phyloP scores from a whole-genome alignment of 2,888 invertebrate species.

The Dilophus febrilis region DNA sequence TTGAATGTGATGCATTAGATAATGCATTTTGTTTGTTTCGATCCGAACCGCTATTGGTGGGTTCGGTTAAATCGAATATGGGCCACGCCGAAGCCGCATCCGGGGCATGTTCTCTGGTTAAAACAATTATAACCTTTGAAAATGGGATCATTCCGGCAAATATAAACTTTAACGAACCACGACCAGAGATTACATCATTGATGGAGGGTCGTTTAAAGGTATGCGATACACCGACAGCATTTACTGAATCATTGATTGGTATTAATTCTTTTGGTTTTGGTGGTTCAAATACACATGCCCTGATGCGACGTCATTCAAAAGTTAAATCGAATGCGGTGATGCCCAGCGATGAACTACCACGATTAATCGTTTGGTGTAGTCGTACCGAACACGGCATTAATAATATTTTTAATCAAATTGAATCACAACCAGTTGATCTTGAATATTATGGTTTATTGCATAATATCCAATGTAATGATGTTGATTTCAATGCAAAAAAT shows the following conservation, averaged over 20 bases:
- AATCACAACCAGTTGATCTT: conserved; percentile 40
- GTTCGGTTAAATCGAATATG: conserved; percentile 85
- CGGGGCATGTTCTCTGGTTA: conserved; percentile 65
- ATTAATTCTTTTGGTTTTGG: conserved; percentile 91
- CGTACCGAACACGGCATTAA: conserved; percentile 62
- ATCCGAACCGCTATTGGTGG: conserved; percentile 61
- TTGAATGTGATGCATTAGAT: conserved; percentile 71
- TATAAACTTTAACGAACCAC: conserved; percentile 52
- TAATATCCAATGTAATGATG: conserved; percentile 38
- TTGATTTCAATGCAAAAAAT: conserved; percentile 42
- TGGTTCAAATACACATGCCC: conserved; percentile 60
- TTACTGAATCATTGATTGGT: conserved; percentile 59
- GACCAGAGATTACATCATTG: conserved; percentile 42
- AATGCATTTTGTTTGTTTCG: conserved; percentile 59
- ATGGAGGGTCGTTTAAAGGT: conserved; percentile 48
- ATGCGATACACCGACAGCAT: conserved; percentile 50
- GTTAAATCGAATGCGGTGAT: conserved; percentile 35
- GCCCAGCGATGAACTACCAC: conserved; percentile 48
- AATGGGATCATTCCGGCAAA: conserved; percentile 69
- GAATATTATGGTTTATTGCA: conserved; percentile 44
- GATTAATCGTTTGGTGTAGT: conserved; percentile 58
- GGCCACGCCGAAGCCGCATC: conserved; percentile 84
- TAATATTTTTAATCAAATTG: conserved; percentile 43
- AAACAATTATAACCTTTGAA: conserved; percentile 68
- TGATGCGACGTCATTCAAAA: conserved; percentile 18